Base-by-base conservation (phyloP, 2,113 vertebrate genomes). In the Poeciliopsis occidentalis region DNA sequence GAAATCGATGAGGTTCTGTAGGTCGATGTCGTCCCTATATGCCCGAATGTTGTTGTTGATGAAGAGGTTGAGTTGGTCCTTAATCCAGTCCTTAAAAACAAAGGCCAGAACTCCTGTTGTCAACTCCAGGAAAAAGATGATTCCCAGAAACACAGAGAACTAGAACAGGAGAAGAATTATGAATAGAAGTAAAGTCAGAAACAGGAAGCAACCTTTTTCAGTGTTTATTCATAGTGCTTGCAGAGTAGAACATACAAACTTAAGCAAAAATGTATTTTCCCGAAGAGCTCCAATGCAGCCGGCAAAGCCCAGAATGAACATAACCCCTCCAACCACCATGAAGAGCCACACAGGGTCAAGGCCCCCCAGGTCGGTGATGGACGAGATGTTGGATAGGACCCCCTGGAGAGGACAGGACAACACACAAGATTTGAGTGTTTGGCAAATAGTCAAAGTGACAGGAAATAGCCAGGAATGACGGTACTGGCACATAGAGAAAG, bases 61-160 rank as follows among this genome's bases (percentile, higher is more conserved):
- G 86, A 99, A 99, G 89, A 99, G 95, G 91, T 99, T 97, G 68
- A 99, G 96, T 93, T 99, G 98, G 92, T 99, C 98, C 92, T 98
- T 98, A 90, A 99, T 99, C 98, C 98, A 99, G 93, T 99, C 97
- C 94, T 99, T 99, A 85, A 99, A 99, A 73, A 99, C 98, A 81
- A 99, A 99, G 1, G 98, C 97, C 92, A 99, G 92, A 73, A 99
- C 93, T 29, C 98, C 98, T 5, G 98, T 96, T 1, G 98, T 99
- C 79, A 99, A 88, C 94, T 99, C 98, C 96, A 99, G 79, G 94
- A 99, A 99, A 89, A 99, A 99, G 89, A 99, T 99, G 84, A 99
- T 98, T 67, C 98, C 98, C 88, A 99, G 95, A 89, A 99, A 99
- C 73, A 99, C 97, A 0, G 98, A 98, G 91, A 99, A 99, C 98